Percentiles rank a stretch among this genome's conserved stretches.
These are phyloP conservation scores for Phlogophora meticulosa DNA, from an alignment of 2,888 invertebrate species.

Conservation along the genomic window DNA sequence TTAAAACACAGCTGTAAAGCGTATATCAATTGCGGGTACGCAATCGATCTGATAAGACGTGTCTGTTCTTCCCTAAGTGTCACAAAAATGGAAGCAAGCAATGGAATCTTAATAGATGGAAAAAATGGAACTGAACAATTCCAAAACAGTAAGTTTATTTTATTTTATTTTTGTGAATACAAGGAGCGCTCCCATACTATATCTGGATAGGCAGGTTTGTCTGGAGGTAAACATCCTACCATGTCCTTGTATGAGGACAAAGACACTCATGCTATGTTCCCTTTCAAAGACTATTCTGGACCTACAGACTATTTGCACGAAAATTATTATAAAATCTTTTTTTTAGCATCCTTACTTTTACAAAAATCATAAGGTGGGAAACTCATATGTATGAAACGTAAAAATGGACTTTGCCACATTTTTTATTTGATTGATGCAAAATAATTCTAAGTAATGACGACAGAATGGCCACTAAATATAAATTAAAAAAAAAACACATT, in stretches of 20 bases:
- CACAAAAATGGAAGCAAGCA: slow-evolving; percentile 27
- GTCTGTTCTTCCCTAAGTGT: slow-evolving; percentile 1
- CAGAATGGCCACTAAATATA: too few relatives aligned
- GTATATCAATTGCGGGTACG: slow-evolving; percentile 27
- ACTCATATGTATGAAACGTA: neutral
- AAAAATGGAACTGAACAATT: slow-evolving; percentile 20
- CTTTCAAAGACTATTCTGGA: neutral
- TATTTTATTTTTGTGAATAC: neutral
- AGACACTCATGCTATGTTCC: neutral
- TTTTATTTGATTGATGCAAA: too few relatives aligned
- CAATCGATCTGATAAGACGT: slow-evolving; percentile 40
- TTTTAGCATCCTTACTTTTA: neutral
- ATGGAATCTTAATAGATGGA: slow-evolving; percentile 5
- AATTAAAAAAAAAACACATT: too few relatives aligned
- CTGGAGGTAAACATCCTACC: neutral
- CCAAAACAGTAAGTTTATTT: slow-evolving; percentile 32
- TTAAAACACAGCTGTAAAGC: slow-evolving; percentile 1
- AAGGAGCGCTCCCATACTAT: neutral
- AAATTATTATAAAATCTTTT: neutral
- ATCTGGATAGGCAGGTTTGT: neutral
- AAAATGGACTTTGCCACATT: neutral
- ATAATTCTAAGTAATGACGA: too few relatives aligned
- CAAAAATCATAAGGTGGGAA: neutral
- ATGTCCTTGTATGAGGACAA: neutral
- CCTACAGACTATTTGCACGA: neutral